Base-by-base conservation (phyloP, 35 echinoderm and acorn worm genomes). In the Lytechinus pictus region DNA sequence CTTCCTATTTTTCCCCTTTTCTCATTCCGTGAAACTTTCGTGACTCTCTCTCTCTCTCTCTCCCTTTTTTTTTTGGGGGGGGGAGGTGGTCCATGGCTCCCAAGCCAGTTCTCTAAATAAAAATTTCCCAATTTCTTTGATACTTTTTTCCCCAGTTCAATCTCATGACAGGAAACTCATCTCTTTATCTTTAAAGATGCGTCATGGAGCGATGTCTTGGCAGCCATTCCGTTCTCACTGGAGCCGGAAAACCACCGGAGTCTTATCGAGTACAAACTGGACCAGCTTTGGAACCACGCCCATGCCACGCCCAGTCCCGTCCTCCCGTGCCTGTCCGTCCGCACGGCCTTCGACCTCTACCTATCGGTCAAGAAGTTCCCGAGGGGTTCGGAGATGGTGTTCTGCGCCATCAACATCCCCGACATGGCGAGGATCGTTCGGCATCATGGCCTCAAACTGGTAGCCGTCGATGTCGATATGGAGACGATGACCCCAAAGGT, bases 381-480 rank as follows among this genome's bases (percentile, higher is more conserved):
- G 8, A 95, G 96, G 24, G 95, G 95, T 8, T 98, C 97, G 10
- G 98, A 99, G 92, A 86, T 99, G 14, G 96, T 99, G 10, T 96
- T 99, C 94, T 96, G 96, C 52, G 97, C 96, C 21, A 96, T 99
- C 12, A 99, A 99, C 92, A 98, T 95, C 53, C 98, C 98, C 10
- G 95, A 99, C 54, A 94, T 99, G 86, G 95, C 86, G 4, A 55
- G 94, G n/a, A 97, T 99, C 54, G 95, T 97, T 27, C 72, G 92
- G 13, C 96, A 98, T 55, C 98, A 99, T 61, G 98, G 97, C 9
- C 54, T 99, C 6, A 96, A 96, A 53, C 95, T 99, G 1, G 96
- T 98, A 1, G 95, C 98, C 3, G 27, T 97, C 1, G 98, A 99
- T 44, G 89, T 99, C 8, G 92, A 95, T 86, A 72, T 92, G 55